A percentile compares a stretch with the other conserved stretches of the same genome.
Conservation (phyloP, 2,113 vertebrate species). For the Scartelaos histophorus region DNA sequence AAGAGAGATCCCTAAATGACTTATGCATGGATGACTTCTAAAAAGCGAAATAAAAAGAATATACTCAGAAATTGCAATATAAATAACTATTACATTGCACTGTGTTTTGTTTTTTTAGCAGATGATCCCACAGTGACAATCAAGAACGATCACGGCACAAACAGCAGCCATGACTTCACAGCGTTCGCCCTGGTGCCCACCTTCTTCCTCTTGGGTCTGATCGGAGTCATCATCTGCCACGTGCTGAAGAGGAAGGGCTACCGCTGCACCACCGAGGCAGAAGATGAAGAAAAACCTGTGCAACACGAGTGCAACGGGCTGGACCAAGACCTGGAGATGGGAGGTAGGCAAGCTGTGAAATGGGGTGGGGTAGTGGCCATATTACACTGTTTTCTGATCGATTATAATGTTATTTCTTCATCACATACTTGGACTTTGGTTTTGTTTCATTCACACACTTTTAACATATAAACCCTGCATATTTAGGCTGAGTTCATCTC, state of each 20-base stretch:
- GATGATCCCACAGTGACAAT: not conserved
- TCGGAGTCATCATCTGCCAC: constrained; percentile 92
- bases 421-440: too few species aligned
- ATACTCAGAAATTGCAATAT: not conserved
- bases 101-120: not conserved
- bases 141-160: not conserved
- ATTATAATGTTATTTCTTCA: too few species aligned
- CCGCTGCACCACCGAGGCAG: constrained; percentile 89
- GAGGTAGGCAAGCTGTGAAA: constrained; percentile 73
- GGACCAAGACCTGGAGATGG: constrained; percentile 75
- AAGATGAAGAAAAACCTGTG: constrained; percentile 63
- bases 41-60: not conserved
- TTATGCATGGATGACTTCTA: too few species aligned
- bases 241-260: constrained; percentile 93
- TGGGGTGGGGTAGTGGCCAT: not conserved
- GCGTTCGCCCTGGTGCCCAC: constrained; percentile 85
- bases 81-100: not conserved
- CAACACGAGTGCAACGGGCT: constrained; percentile 72
- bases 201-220: constrained; percentile 91
- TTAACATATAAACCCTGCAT: too few species aligned
- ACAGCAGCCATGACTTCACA: constrained; percentile 67
- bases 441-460: too few species aligned
- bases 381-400: too few species aligned
- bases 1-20: too few species aligned
- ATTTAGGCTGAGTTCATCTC: too few species aligned